Evolutionary conservation across 2,797 vertebrate genomes (phyloP).

Genomic region (Helicolenus hilgendorfi): DNA sequence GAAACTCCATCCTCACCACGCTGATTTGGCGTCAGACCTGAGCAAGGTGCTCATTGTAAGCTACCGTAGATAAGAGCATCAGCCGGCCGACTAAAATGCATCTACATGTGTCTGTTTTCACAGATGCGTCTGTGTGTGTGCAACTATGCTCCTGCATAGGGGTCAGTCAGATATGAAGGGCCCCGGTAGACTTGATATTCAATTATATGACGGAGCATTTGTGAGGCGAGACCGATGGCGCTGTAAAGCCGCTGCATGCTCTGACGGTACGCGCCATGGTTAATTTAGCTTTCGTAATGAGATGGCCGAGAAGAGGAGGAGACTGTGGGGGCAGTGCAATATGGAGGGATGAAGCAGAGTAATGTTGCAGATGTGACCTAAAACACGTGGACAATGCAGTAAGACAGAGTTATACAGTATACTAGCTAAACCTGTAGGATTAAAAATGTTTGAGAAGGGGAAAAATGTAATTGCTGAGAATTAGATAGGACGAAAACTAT

Average conservation of each 20-base stretch:
- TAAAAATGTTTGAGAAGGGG: background rate
- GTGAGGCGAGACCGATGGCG: slow-evolving; percentile 74
- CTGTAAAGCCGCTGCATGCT: slow-evolving; percentile 64
- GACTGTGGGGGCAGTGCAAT: slow-evolving; percentile 14
- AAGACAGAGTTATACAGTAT: background rate
- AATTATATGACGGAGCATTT: slow-evolving; percentile 78
- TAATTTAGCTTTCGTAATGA: slow-evolving; percentile 77
- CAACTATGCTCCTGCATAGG: slow-evolving; percentile 18
- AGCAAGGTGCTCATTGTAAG: background rate
- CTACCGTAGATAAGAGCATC: background rate
- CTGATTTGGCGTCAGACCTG: background rate
- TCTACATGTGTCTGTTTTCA: slow-evolving; percentile 21
- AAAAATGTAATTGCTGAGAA: background rate
- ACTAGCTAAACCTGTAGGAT: background rate
- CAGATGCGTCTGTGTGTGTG: slow-evolving; percentile 25
- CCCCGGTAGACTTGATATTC: slow-evolving; percentile 72
- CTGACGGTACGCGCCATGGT: slow-evolving; percentile 70
- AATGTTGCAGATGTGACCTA: slow-evolving; percentile 8
- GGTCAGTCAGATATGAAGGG: slow-evolving; percentile 43
- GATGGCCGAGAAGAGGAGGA: slow-evolving; percentile 54
- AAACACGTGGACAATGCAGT: slow-evolving; percentile 5
- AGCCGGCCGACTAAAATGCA: slow-evolving; percentile 4
- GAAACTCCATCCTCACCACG: background rate
- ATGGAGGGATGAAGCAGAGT: slow-evolving; percentile 11
- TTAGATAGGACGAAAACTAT: background rate